Evolutionary conservation across 1,140 invertebrate genomes (phyloP).

Genomic region (Telenomus remus): DNA sequence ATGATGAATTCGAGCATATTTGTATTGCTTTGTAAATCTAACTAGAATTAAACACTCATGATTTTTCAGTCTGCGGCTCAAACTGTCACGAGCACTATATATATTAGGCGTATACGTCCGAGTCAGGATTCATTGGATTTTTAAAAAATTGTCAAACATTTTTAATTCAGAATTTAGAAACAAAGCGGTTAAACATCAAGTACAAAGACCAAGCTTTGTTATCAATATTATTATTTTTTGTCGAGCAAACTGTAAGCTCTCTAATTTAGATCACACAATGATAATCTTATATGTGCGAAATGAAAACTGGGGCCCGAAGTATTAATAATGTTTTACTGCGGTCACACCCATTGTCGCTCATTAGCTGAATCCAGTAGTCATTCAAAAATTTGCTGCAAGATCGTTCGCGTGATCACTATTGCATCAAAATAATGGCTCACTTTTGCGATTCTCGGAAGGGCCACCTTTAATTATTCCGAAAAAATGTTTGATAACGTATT

Average conservation of each 20-base stretch:
- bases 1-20: too few species aligned
- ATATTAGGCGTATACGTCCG: too few species aligned
- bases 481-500: too few species aligned
- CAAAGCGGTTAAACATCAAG: too few species aligned
- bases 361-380: conserved; percentile 49
- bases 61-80: conserved; percentile 65
- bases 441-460: conserved; percentile 42
- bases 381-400: conserved; percentile 41
- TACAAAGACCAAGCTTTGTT: too few species aligned
- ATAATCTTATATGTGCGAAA: conserved; percentile 35
- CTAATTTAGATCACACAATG: conserved; percentile 47
- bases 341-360: conserved; percentile 52
- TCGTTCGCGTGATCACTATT: conserved; percentile 48
- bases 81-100: conserved; percentile 56
- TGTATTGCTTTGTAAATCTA: conserved; percentile 59
- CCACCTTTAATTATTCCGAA: background rate
- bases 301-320: conserved; percentile 37
- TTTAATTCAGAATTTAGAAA: too few species aligned
- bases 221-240: conserved; percentile 18
- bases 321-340: conserved; percentile 54
- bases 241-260: conserved; percentile 27
- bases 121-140: too few species aligned
- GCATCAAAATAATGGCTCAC: conserved; percentile 53
- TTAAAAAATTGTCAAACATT: too few species aligned
- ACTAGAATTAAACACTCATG: conserved; percentile 73